Evolutionary conservation across 2,888 invertebrate genomes (phyloP).

Genomic region (Leucoma salicis): DNA sequence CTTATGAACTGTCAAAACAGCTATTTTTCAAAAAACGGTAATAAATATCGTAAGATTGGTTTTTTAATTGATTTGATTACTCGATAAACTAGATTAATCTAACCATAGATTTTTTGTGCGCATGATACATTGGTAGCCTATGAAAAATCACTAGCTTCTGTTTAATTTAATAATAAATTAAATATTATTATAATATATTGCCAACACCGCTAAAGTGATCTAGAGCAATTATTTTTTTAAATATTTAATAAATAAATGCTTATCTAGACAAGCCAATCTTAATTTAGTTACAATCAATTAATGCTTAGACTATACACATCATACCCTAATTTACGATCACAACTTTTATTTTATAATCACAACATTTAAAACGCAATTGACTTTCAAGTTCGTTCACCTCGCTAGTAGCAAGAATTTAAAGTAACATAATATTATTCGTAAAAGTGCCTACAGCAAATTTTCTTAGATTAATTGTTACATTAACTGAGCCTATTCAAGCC

Average conservation of each 20-base stretch:
- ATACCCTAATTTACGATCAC: conserved; percentile 14
- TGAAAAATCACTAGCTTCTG: not conserved
- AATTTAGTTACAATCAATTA: not conserved
- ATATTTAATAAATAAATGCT: not conserved
- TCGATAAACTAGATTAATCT: conserved; percentile 9
- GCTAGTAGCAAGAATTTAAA: conserved; percentile 35
- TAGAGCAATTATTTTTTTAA: too few species aligned
- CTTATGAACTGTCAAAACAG: conserved; percentile 23
- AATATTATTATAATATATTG: too few species aligned
- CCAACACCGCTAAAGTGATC: too few species aligned
- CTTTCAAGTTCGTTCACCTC: conserved; percentile 25
- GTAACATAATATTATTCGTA: conserved; percentile 40
- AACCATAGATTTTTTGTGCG: not conserved
- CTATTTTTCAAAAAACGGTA: conserved; percentile 19
- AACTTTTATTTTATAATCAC: conserved; percentile 3
- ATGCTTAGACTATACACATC: not conserved
- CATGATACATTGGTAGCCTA: not conserved
- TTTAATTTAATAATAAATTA: not conserved
- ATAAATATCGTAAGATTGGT: conserved; percentile 21
- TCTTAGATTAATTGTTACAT: conserved; percentile 43
- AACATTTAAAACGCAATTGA: conserved; percentile 11
- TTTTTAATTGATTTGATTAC: conserved; percentile 26
- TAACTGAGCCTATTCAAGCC: conserved; percentile 41
- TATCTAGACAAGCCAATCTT: not conserved
- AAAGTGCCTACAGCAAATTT: conserved; percentile 31